phyloP scores from a whole-genome alignment of 2,888 invertebrate species.

The Bellardia bayeri region DNA sequence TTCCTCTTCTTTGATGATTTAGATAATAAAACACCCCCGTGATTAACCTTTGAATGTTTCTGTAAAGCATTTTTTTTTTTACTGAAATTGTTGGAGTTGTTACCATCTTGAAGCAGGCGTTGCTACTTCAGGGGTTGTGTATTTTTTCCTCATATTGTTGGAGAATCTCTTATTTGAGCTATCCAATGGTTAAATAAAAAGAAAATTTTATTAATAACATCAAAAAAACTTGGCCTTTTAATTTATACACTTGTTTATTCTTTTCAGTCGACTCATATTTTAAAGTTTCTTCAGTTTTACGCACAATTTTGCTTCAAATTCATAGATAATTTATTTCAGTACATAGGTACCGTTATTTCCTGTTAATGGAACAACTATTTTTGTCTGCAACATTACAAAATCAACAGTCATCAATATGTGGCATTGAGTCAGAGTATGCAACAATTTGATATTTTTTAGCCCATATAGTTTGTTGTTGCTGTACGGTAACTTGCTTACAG shows the following conservation, averaged over 20 bases:
- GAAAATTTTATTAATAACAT: slow-evolving; percentile 7
- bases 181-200: slow-evolving; percentile 61
- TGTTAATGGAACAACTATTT: slow-evolving; percentile 39
- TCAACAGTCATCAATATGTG: slow-evolving; percentile 28
- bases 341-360: slow-evolving; percentile 37
- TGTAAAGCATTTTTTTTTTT: slow-evolving; percentile 36
- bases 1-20: slow-evolving; percentile 47
- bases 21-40: slow-evolving; percentile 29
- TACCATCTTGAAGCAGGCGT: slow-evolving; percentile 37
- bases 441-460: not conserved
- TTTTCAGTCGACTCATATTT: not conserved
- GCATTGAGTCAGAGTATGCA: slow-evolving; percentile 44
- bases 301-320: not conserved
- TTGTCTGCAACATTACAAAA: not conserved
- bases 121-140: slow-evolving; percentile 30
- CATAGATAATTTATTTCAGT: not conserved
- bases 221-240: slow-evolving; percentile 10
- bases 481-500: slow-evolving; percentile 18
- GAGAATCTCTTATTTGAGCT: slow-evolving; percentile 48
- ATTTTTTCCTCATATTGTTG: slow-evolving; percentile 56
- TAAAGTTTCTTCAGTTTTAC: not conserved
- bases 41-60: slow-evolving; percentile 33
- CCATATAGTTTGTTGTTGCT: slow-evolving; percentile 12
- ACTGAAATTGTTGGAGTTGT: slow-evolving; percentile 31
- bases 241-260: not conserved